These are phyloP conservation scores for Pterophyllum scalare DNA, from an alignment of 2,113 vertebrate species.

Conservation along the genomic window DNA sequence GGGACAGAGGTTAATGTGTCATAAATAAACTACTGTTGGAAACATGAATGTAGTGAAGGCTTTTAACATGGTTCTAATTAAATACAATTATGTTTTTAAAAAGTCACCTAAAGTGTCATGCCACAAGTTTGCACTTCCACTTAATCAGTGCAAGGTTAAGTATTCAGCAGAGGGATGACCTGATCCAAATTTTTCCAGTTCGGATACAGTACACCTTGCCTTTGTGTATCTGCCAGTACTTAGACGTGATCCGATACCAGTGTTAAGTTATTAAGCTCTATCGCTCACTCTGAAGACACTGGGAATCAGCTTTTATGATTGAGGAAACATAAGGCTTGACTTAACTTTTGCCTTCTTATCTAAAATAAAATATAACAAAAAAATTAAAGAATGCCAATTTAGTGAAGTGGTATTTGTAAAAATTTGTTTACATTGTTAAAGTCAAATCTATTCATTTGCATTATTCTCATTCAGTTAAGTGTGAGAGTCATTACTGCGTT, in stretches of 20 bases:
- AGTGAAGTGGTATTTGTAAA: background rate
- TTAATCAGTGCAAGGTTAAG: background rate
- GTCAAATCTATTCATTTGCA: background rate
- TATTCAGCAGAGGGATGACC: background rate
- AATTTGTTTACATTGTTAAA: accelerated
- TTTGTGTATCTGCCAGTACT: background rate
- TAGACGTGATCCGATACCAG: background rate
- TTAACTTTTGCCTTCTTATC: background rate
- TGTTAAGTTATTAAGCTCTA: background rate
- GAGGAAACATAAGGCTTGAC: background rate
- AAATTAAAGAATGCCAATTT: background rate
- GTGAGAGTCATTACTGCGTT: background rate
- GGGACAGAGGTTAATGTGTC: background rate
- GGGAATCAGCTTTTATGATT: background rate
- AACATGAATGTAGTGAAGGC: background rate
- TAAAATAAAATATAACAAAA: too few relatives aligned
- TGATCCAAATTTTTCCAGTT: background rate
- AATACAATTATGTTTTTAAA: background rate
- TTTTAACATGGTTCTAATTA: background rate
- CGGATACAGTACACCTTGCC: background rate
- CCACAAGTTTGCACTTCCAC: background rate
- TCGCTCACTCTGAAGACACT: background rate
- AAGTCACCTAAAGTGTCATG: background rate
- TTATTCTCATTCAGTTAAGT: background rate
- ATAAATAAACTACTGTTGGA: background rate